A percentile compares a stretch with the other conserved stretches of the same genome.
phyloP scores from a whole-genome alignment of 2,888 invertebrate species.

The Papilio elwesi region DNA sequence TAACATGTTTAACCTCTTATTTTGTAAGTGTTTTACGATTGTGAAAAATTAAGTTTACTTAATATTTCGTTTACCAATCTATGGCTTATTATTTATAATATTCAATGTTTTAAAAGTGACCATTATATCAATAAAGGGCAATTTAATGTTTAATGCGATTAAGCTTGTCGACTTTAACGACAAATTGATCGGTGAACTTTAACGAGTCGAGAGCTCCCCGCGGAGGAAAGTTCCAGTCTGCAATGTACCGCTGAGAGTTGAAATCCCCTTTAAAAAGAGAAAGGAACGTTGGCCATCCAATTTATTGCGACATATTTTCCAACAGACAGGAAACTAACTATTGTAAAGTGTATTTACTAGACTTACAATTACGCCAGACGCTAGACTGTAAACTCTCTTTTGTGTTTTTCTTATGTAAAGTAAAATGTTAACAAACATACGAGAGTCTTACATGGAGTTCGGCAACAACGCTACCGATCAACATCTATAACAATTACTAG shows the following conservation, averaged over 20 bases:
- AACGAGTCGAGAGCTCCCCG: conserved; percentile 15
- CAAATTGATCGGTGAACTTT: conserved; percentile 33
- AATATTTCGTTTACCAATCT: background rate
- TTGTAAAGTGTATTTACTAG: background rate
- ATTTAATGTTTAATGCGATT: conserved; percentile 22
- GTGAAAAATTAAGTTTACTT: background rate
- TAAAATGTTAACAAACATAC: too few species aligned
- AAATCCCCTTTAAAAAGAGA: conserved; percentile 15
- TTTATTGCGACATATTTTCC: conserved; percentile 12
- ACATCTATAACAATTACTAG: too few species aligned
- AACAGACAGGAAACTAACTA: conserved; percentile 5
- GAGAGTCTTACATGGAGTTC: too few species aligned
- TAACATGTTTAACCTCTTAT: too few species aligned
- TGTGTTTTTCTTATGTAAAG: too few species aligned
- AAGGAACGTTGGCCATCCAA: conserved; percentile 3
- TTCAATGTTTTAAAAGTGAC: background rate
- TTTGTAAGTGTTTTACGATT: too few species aligned
- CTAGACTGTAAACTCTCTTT: too few species aligned
- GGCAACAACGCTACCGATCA: too few species aligned
- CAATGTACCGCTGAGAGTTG: conserved; percentile 29
- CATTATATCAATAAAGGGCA: background rate
- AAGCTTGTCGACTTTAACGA: conserved; percentile 21
- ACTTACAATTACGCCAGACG: too few species aligned
- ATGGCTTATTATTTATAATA: background rate
- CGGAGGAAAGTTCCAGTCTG: conserved; percentile 12